phyloP scores from a whole-genome alignment of 2,113 vertebrate species.

The Phyllostomus hastatus region DNA sequence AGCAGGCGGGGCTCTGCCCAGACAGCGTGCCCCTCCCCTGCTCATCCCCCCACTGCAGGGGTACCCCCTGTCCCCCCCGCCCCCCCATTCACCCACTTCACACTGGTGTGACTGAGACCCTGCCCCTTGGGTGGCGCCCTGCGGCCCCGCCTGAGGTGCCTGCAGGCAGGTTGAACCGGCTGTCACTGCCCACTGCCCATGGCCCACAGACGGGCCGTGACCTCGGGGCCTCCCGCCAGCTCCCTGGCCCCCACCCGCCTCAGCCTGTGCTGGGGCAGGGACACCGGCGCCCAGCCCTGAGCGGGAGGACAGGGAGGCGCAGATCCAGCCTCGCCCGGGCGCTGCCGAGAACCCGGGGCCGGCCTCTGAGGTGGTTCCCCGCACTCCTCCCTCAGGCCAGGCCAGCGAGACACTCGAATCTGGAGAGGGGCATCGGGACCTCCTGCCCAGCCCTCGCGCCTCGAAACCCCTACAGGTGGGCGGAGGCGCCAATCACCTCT shows the following conservation, averaged over 20 bases:
- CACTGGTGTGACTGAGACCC: neutral
- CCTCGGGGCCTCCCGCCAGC: fast-evolving
- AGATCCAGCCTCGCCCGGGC: neutral
- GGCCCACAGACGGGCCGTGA: fast-evolving
- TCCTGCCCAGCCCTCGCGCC: neutral
- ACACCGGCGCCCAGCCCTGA: fast-evolving
- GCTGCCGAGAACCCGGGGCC: neutral
- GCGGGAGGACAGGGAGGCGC: neutral
- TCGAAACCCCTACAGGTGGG: neutral
- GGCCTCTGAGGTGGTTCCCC: neutral
- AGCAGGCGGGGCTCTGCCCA: fast-evolving
- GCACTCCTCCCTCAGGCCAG: neutral
- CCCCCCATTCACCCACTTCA: fast-evolving
- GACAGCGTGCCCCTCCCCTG: neutral
- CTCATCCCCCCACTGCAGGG: no score
- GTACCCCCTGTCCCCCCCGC: neutral
- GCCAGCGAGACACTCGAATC: fast-evolving
- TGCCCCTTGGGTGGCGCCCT: fast-evolving
- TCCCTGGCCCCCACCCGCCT: neutral
- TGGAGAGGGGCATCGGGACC: neutral
- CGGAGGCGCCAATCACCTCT: neutral
- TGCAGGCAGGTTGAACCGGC: neutral
- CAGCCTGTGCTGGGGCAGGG: neutral
- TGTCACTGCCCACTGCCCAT: no score
- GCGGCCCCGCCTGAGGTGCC: fast-evolving